Evolutionary conservation across 2,888 invertebrate genomes (phyloP).

Genomic region (Aspidapion aeneum): DNA sequence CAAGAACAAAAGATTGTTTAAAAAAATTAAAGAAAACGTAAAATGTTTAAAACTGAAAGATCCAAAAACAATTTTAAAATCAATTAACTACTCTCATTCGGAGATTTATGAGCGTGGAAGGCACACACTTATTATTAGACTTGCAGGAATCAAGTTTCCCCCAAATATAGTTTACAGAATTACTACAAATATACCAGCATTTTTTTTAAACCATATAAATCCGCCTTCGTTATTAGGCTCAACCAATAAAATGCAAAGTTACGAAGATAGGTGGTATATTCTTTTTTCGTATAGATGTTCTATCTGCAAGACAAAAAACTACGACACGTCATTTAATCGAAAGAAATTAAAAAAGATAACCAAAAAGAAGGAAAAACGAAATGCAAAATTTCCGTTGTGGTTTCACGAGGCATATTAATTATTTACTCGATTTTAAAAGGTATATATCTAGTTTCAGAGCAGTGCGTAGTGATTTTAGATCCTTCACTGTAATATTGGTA

Average conservation of each 20-base stretch:
- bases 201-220: neutral
- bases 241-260: neutral
- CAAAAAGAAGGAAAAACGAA: neutral
- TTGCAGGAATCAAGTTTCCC: slow-evolving; percentile 12
- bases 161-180: slow-evolving; percentile 17
- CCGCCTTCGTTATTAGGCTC: neutral
- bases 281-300: slow-evolving; percentile 2
- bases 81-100: slow-evolving; percentile 3
- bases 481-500: too few species aligned
- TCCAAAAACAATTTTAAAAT: slow-evolving; percentile 7
- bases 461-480: too few species aligned
- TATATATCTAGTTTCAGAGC: too few species aligned
- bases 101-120: slow-evolving; percentile 7
- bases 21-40: neutral
- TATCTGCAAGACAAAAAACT: slow-evolving; percentile 5
- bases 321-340: neutral
- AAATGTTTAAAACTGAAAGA: neutral
- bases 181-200: neutral
- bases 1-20: slow-evolving; percentile 5
- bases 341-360: neutral
- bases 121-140: slow-evolving; percentile 3
- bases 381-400: neutral
- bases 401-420: neutral
- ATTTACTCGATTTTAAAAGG: neutral
- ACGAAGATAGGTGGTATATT: neutral